A percentile compares a stretch with the other conserved stretches of the same genome.
phyloP scores from a whole-genome alignment of 2,888 invertebrate species.

The Lithophane socia region DNA sequence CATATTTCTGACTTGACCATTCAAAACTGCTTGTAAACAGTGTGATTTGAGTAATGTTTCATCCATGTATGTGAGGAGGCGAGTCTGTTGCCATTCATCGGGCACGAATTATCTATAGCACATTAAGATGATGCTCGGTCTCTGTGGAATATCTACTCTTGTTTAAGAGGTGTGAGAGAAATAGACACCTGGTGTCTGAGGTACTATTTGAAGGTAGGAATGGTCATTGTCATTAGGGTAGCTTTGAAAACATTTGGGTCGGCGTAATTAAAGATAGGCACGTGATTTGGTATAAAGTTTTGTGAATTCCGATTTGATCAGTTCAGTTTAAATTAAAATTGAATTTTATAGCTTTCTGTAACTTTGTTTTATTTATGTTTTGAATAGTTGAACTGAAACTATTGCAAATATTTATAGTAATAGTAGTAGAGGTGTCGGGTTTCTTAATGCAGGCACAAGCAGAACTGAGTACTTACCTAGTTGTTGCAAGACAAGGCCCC shows the following conservation, averaged over 20 bases:
- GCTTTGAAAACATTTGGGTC: conserved; percentile 14
- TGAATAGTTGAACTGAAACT: background rate
- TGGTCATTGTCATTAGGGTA: conserved; percentile 3
- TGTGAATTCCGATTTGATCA: background rate
- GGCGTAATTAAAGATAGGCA: background rate
- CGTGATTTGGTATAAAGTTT: background rate
- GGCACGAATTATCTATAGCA: background rate
- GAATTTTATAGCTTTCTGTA: background rate
- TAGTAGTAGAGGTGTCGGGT: background rate
- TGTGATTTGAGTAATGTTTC: background rate
- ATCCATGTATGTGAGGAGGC: background rate
- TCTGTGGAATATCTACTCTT: conserved; percentile 20
- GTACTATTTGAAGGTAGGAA: background rate
- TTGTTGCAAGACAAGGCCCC: background rate
- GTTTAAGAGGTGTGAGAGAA: conserved; percentile 18
- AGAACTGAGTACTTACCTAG: background rate
- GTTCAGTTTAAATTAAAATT: background rate
- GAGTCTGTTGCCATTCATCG: background rate
- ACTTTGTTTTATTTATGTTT: background rate
- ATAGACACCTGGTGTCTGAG: conserved; percentile 11
- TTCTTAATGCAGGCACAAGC: background rate
- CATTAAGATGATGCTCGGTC: background rate
- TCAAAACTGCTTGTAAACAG: no score
- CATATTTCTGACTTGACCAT: no score
- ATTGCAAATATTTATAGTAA: background rate